Evolutionary conservation across 37 sponge, comb jelly and placozoan genomes (phyloP).

Genomic region (Cladorhizidae sp.): DNA sequence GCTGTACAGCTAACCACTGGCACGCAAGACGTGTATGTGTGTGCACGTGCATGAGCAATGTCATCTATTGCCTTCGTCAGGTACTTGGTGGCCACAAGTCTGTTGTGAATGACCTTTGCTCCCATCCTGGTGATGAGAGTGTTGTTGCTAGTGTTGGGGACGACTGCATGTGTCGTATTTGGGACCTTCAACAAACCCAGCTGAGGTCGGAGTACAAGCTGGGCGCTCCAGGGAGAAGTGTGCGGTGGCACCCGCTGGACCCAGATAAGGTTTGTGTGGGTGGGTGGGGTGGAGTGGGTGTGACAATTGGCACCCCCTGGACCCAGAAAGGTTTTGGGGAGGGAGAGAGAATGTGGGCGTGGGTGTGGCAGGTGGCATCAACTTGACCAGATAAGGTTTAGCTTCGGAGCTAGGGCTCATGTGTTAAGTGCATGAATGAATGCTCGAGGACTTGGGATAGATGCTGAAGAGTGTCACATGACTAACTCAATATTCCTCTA

Average conservation of each 20-base stretch:
- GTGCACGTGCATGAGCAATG: no score
- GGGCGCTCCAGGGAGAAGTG: constrained; percentile 39
- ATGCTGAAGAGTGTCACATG: no score
- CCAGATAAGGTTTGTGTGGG: constrained; percentile 56
- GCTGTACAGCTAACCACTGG: no score
- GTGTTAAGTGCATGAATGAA: no score
- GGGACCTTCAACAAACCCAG: constrained; percentile 54
- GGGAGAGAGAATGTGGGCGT: background rate
- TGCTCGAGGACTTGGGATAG: no score
- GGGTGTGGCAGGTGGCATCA: background rate
- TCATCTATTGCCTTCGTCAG: no score
- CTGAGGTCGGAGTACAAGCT: constrained; percentile 29
- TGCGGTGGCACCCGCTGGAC: constrained; percentile 57
- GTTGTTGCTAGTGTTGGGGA: constrained; percentile 54
- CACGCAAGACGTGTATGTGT: no score
- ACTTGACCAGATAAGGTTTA: no score
- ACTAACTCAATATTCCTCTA: no score
- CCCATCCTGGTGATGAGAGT: constrained; percentile 33
- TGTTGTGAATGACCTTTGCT: constrained; percentile 27
- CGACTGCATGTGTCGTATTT: constrained; percentile 43
- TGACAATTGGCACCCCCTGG: no score
- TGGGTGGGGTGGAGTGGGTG: background rate
- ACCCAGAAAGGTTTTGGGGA: no score
- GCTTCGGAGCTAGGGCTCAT: no score
- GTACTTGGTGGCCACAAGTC: constrained; percentile 12